Evolutionary conservation across 2,888 invertebrate genomes (phyloP).

Genomic region (Deilephila elpenor): DNA sequence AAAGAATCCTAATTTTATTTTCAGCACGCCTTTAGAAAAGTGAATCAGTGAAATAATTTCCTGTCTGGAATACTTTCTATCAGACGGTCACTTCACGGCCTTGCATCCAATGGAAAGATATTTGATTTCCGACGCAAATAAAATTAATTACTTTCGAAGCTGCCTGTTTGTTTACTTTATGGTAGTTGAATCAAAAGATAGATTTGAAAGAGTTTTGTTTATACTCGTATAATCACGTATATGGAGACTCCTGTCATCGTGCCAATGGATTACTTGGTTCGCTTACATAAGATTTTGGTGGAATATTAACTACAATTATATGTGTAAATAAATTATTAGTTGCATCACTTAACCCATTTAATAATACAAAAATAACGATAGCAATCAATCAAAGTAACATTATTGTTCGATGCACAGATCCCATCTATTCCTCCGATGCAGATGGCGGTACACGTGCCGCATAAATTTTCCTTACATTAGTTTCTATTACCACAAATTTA

Average conservation of each 20-base stretch:
- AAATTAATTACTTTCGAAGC: neutral
- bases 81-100: neutral
- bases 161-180: neutral
- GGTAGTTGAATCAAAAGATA: neutral
- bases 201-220: no score
- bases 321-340: no score
- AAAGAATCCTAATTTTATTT: neutral
- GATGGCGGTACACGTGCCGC: constrained; percentile 1
- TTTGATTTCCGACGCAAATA: constrained; percentile 1
- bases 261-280: no score
- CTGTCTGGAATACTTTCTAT: neutral
- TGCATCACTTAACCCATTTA: no score
- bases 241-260: no score
- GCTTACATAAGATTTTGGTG: no score
- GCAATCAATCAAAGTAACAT: no score
- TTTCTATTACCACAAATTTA: constrained; percentile 17
- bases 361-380: no score
- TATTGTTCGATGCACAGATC: no score
- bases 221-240: no score
- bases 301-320: no score
- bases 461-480: neutral
- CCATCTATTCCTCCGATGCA: constrained; percentile 9
- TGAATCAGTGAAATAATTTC: neutral
- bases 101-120: constrained; percentile 7
- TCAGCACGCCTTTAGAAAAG: neutral